Percentiles rank a stretch among this genome's conserved stretches.
Evolutionary conservation across 2,888 invertebrate species (phyloP).

Genomic region (Alsophila aescularia): DNA sequence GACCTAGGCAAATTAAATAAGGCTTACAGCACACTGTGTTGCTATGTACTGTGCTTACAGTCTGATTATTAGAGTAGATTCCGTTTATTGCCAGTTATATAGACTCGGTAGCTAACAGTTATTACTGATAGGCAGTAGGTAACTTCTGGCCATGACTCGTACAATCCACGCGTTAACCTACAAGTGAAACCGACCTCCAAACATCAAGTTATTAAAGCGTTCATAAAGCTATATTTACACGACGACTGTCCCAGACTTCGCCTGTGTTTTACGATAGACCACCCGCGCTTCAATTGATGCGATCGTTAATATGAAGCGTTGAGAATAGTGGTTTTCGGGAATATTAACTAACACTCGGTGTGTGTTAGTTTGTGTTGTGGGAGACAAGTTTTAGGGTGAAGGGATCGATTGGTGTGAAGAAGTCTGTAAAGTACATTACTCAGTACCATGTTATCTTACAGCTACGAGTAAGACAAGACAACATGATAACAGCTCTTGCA

Average conservation of each 20-base stretch:
- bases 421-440: not conserved
- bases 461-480: too few relatives aligned
- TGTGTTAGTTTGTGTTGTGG: slow-evolving; percentile 6
- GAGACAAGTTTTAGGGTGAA: not conserved
- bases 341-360: slow-evolving; percentile 44
- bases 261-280: slow-evolving; percentile 63
- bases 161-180: slow-evolving; percentile 19
- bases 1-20: too few relatives aligned
- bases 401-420: too few relatives aligned
- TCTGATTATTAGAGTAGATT: too few relatives aligned
- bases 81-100: too few relatives aligned
- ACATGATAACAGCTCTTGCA: slow-evolving; percentile 7
- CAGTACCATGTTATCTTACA: too few relatives aligned
- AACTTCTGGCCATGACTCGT: slow-evolving; percentile 11
- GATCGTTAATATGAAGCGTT: slow-evolving; percentile 57
- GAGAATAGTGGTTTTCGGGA: slow-evolving; percentile 45
- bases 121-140: too few relatives aligned
- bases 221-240: slow-evolving; percentile 60
- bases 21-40: too few relatives aligned
- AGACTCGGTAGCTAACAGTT: too few relatives aligned
- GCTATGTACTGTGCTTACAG: too few relatives aligned
- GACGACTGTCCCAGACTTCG: slow-evolving; percentile 51
- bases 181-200: slow-evolving; percentile 35
- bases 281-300: slow-evolving; percentile 67
- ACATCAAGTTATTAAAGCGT: slow-evolving; percentile 35